These are phyloP conservation scores for Noctua janthina DNA, from an alignment of 2,888 invertebrate species.

Conservation along the genomic window DNA sequence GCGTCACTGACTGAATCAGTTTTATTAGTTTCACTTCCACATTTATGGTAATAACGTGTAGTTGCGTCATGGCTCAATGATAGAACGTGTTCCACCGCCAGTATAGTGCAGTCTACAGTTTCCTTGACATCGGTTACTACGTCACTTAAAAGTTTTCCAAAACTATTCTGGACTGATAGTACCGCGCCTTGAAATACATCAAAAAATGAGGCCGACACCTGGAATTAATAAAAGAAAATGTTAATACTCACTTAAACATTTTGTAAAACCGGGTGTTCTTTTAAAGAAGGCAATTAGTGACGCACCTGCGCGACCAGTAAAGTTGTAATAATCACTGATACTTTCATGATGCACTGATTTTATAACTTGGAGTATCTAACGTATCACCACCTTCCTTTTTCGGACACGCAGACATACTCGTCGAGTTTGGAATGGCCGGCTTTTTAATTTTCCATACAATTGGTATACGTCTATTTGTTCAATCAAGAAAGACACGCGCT, in stretches of 20 bases:
- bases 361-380: constrained; percentile 53
- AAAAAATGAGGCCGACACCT: constrained; percentile 80
- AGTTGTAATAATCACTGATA: constrained; percentile 66
- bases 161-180: constrained; percentile 76
- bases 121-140: constrained; percentile 82
- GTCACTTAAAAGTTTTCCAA: constrained; percentile 80
- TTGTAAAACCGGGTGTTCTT: constrained; percentile 1
- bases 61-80: constrained; percentile 61
- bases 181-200: constrained; percentile 78
- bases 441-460: constrained; percentile 54
- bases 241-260: constrained; percentile 50
- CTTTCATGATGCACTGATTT: constrained; percentile 69
- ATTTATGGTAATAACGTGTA: constrained; percentile 65
- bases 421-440: constrained; percentile 36
- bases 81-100: constrained; percentile 81
- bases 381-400: constrained; percentile 57
- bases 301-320: constrained; percentile 74
- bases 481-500: constrained; percentile 71
- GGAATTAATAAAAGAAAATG: constrained; percentile 67
- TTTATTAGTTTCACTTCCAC: constrained; percentile 52
- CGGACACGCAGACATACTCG: constrained; percentile 63
- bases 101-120: constrained; percentile 82
- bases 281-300: constrained; percentile 27
- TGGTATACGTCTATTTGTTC: constrained; percentile 72
- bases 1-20: constrained; percentile 28